Percentiles rank a stretch among this genome's conserved stretches.
These are phyloP conservation scores for Chauna torquata DNA, from an alignment of 2,113 vertebrate species.

Conservation along the genomic window DNA sequence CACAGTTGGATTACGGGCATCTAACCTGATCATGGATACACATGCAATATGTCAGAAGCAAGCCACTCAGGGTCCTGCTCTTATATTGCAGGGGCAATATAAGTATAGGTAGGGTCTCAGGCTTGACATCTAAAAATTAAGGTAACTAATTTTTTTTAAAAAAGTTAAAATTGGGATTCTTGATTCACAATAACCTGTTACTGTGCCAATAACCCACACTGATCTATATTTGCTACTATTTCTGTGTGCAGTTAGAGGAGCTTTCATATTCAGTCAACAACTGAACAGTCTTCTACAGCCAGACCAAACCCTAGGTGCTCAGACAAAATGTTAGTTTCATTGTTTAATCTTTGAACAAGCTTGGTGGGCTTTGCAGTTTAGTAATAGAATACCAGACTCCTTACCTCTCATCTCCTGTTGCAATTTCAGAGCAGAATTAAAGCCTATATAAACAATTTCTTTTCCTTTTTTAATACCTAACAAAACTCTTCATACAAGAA, in stretches of 20 bases:
- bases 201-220: not conserved
- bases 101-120: not conserved
- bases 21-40: not conserved
- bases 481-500: not conserved
- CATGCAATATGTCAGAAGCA: not conserved
- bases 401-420: not conserved
- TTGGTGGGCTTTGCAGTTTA: not conserved
- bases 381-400: not conserved
- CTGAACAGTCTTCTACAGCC: not conserved
- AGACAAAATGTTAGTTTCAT: not conserved
- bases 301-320: not conserved
- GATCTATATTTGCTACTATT: not conserved
- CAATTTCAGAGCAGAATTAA: not conserved
- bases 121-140: not conserved
- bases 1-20: not conserved
- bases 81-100: not conserved
- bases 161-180: not conserved
- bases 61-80: not conserved
- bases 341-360: not conserved
- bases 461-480: not conserved
- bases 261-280: not conserved
- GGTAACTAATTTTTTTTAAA: not conserved
- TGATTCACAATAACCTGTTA: not conserved
- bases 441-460: not conserved
- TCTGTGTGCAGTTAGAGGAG: not conserved